Evolutionary conservation across 2,113 vertebrate genomes (phyloP).

Genomic region (Gila orcuttii): DNA sequence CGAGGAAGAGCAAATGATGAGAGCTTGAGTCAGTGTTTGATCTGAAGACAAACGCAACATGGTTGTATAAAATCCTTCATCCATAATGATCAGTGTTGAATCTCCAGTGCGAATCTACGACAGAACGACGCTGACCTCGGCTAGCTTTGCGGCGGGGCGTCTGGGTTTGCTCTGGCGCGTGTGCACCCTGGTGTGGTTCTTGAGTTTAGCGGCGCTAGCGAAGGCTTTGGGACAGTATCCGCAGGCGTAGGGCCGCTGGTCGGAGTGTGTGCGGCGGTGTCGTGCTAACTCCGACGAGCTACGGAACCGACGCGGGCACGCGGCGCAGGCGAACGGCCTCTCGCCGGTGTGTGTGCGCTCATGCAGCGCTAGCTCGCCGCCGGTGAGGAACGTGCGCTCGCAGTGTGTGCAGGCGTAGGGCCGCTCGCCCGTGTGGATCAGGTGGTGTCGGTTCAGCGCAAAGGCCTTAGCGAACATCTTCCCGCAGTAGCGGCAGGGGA

Average conservation of each 20-base stretch:
- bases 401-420: slow-evolving; percentile 74
- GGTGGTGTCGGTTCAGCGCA: slow-evolving; percentile 71
- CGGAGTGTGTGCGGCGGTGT: slow-evolving; percentile 68
- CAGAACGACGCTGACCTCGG: neutral
- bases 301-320: slow-evolving; percentile 71
- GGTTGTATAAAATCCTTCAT: too few relatives aligned
- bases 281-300: slow-evolving; percentile 74
- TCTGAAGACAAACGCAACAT: too few relatives aligned
- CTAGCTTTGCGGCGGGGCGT: neutral
- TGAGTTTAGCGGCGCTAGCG: slow-evolving; percentile 64
- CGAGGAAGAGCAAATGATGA: too few relatives aligned
- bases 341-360: slow-evolving; percentile 75
- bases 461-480: slow-evolving; percentile 76
- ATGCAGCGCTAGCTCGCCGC: slow-evolving; percentile 71
- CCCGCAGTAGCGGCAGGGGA: slow-evolving; percentile 70
- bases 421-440: slow-evolving; percentile 79
- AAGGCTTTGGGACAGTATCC: slow-evolving; percentile 64
- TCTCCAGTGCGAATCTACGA: too few relatives aligned
- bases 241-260: slow-evolving; percentile 57
- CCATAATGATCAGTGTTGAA: too few relatives aligned
- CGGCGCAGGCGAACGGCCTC: slow-evolving; percentile 68
- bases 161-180: slow-evolving; percentile 16
- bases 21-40: too few relatives aligned
- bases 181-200: slow-evolving; percentile 67
- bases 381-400: slow-evolving; percentile 73